phyloP scores from a whole-genome alignment of 2,113 vertebrate genomes.

The Macquaria australasica region DNA sequence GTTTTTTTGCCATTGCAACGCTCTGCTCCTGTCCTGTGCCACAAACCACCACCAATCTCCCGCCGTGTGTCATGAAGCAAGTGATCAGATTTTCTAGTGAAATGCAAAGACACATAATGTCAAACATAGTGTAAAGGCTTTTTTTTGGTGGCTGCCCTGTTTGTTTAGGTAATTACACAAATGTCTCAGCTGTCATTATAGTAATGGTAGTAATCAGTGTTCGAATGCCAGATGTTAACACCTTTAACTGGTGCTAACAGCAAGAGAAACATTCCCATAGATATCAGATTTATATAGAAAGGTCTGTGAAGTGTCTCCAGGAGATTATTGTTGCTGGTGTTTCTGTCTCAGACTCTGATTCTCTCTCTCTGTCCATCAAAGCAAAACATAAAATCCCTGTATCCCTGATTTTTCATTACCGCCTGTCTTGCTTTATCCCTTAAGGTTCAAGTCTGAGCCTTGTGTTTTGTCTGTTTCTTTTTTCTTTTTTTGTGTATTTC shows the following conservation, averaged over 20 bases:
- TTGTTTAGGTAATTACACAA: constrained; percentile 46
- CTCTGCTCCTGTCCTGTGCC: background rate
- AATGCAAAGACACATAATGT: constrained; percentile 5
- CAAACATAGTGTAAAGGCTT: background rate
- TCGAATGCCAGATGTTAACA: constrained; percentile 22
- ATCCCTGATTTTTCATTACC: constrained; percentile 69
- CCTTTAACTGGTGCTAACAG: constrained; percentile 24
- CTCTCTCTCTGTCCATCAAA: constrained; percentile 46
- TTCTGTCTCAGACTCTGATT: constrained; percentile 38
- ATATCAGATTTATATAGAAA: constrained; percentile 39
- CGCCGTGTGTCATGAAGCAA: constrained; percentile 13
- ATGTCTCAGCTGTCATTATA: constrained; percentile 25
- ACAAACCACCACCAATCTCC: background rate
- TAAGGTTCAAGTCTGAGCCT: constrained; percentile 60
- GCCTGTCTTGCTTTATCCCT: constrained; percentile 62
- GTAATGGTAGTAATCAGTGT: constrained; percentile 31
- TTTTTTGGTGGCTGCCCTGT: background rate
- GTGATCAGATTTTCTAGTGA: background rate
- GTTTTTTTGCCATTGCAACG: background rate
- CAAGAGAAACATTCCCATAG: constrained; percentile 11
- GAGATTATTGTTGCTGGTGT: constrained; percentile 42
- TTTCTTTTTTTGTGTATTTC: constrained; percentile 48
- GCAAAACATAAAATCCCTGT: constrained; percentile 71
- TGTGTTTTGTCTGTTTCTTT: constrained; percentile 35
- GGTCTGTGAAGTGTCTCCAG: constrained; percentile 27